Percentiles rank a stretch among this genome's conserved stretches.
These are phyloP conservation scores for Melanitta fusca DNA, from an alignment of 2,797 vertebrate species.

Conservation along the genomic window DNA sequence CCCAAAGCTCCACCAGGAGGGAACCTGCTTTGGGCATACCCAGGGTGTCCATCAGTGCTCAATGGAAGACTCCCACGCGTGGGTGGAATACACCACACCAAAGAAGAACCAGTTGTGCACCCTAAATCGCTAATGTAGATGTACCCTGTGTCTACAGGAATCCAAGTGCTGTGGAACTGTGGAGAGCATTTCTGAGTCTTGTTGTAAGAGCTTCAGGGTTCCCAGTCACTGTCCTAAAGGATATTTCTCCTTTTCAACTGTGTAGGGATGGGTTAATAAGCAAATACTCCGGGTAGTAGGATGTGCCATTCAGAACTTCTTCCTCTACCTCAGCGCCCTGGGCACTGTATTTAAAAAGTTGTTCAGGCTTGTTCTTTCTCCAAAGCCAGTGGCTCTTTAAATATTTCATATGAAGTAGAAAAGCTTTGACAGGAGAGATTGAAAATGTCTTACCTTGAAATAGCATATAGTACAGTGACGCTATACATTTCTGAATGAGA, in stretches of 20 bases:
- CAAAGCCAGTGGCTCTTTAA: neutral
- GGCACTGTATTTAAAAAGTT: neutral
- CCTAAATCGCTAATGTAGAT: too few species aligned
- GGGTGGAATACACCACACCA: neutral
- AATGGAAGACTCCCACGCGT: neutral
- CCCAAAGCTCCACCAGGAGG: neutral
- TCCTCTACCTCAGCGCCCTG: neutral
- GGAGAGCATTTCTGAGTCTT: neutral
- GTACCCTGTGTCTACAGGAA: neutral
- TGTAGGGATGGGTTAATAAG: neutral
- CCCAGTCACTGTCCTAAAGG: neutral
- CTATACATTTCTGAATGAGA: neutral
- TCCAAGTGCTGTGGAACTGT: too few species aligned
- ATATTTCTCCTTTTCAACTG: neutral
- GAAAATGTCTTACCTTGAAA: neutral
- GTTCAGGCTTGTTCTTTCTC: neutral
- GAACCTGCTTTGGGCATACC: neutral
- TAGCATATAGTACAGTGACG: neutral
- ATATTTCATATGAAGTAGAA: neutral
- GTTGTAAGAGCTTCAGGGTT: neutral
- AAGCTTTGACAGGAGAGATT: neutral
- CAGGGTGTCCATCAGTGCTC: neutral
- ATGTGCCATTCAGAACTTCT: fast-evolving
- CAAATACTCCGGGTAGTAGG: neutral
- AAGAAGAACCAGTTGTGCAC: neutral